Conservation (phyloP, 2,888 invertebrate species). For the Drosophila leonis region DNA sequence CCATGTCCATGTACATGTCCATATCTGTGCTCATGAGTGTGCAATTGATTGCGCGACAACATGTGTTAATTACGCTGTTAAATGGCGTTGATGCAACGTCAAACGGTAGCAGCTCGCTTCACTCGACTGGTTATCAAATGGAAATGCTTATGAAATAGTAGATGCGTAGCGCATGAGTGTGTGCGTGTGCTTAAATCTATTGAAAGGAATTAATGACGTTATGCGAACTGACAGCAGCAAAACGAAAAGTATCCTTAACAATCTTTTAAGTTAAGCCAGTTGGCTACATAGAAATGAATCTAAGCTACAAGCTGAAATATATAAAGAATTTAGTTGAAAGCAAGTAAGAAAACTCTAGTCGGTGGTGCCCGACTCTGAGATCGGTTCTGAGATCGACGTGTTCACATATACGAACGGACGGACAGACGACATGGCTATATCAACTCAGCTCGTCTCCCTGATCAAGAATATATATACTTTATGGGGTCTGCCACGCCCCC, state of each 20-base stretch:
- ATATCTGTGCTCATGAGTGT: conserved; percentile 64
- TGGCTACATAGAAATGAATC: neutral
- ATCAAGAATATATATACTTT: no score
- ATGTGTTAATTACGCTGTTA: conserved; percentile 74
- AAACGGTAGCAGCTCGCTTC: conserved; percentile 50
- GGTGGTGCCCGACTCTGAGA: no score
- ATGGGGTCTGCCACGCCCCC: no score
- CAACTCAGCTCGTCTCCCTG: no score
- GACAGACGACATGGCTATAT: no score
- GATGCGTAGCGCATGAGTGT: conserved; percentile 1
- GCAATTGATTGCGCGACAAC: conserved; percentile 80
- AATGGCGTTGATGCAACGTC: conserved; percentile 72
- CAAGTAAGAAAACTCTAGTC: no score
- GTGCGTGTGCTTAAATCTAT: neutral
- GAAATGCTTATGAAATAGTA: conserved; percentile 35
- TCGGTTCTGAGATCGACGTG: no score
- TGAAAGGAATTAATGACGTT: conserved; percentile 6
- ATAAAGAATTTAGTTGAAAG: neutral
- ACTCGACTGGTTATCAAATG: conserved; percentile 42
- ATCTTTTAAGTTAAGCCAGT: neutral
- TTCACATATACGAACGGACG: no score
- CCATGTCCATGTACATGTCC: conserved; percentile 61
- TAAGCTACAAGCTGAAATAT: neutral
- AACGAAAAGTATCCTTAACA: neutral
- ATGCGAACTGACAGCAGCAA: neutral